Conservation (phyloP, 2,888 invertebrate genomes). For the Hipparchia sbordonii region DNA sequence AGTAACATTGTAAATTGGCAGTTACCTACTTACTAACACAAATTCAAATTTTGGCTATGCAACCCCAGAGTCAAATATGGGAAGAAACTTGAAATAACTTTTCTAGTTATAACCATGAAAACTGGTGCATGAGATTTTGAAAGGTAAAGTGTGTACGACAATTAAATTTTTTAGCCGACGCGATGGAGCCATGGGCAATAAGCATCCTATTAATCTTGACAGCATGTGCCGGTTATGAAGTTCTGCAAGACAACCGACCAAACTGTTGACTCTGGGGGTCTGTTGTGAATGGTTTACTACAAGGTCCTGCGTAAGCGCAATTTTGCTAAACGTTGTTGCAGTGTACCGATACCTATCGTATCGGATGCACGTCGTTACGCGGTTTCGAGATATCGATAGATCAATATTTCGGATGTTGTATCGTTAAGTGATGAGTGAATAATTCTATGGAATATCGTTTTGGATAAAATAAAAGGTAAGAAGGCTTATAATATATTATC, state of each 20-base stretch:
- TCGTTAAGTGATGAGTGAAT: constrained; percentile 22
- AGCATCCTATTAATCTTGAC: no score
- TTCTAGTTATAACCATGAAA: no score
- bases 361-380: constrained; percentile 42
- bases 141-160: no score
- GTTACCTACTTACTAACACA: no score
- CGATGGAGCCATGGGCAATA: no score
- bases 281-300: constrained; percentile 33
- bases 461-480: constrained; percentile 12
- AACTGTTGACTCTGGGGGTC: constrained; percentile 32
- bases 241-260: background rate
- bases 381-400: constrained; percentile 8
- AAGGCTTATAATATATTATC: no score
- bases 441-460: constrained; percentile 5
- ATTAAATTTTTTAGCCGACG: no score
- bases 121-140: no score
- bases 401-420: background rate
- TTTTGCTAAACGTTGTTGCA: constrained; percentile 47
- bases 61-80: no score
- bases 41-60: no score
- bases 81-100: no score
- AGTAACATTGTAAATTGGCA: no score
- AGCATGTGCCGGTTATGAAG: background rate
- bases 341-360: constrained; percentile 43
- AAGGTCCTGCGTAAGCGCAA: constrained; percentile 51